Percentiles rank a stretch among this genome's conserved stretches.
These are phyloP conservation scores for Orussus abietinus DNA, from an alignment of 1,140 invertebrate genomes.

Conservation along the genomic window DNA sequence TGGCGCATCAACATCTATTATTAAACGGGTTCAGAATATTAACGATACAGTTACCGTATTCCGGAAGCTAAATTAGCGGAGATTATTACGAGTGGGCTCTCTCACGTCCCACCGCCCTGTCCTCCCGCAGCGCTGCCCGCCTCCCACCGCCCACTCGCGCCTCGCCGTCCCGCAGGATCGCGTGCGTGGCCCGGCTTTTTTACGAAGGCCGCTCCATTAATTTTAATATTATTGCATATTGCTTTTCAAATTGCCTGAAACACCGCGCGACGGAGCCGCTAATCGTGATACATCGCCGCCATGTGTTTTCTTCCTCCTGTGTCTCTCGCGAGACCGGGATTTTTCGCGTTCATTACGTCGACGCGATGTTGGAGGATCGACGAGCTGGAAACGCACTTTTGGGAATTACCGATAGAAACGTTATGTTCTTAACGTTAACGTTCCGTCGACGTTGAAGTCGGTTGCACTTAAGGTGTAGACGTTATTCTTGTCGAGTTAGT, in stretches of 20 bases:
- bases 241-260: slow-evolving; percentile 34
- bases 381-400: too few relatives aligned
- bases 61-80: slow-evolving; percentile 52
- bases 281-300: slow-evolving; percentile 27
- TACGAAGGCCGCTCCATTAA: slow-evolving; percentile 32
- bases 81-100: slow-evolving; percentile 51
- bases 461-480: too few relatives aligned
- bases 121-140: too few relatives aligned
- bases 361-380: too few relatives aligned
- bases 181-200: slow-evolving; percentile 23
- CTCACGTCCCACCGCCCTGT: slow-evolving; percentile 18
- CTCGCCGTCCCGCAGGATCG: slow-evolving; percentile 8
- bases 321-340: too few relatives aligned
- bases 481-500: too few relatives aligned
- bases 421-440: too few relatives aligned
- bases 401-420: too few relatives aligned
- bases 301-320: slow-evolving; percentile 28
- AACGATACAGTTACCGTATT: slow-evolving; percentile 54
- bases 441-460: too few relatives aligned
- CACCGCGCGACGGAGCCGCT: slow-evolving; percentile 22
- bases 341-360: too few relatives aligned
- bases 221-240: slow-evolving; percentile 43
- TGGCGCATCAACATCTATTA: slow-evolving; percentile 55
- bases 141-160: slow-evolving; percentile 12
- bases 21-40: slow-evolving; percentile 52